Conservation (phyloP, 2,888 invertebrate species). For the Heteropelma amictum region DNA sequence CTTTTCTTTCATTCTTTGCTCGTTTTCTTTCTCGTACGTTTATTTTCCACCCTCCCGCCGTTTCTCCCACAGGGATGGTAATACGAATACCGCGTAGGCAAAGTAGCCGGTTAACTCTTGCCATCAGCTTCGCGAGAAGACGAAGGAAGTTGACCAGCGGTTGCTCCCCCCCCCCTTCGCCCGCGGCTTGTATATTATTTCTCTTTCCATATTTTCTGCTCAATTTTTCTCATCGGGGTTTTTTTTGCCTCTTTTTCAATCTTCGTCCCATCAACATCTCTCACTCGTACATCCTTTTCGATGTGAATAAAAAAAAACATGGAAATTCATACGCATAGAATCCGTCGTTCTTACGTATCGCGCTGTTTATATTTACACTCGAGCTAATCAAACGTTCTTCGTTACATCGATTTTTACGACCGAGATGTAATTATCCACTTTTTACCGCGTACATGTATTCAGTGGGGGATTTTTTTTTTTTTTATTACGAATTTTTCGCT, state of each 20-base stretch:
- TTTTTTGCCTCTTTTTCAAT: neutral
- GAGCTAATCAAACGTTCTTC: slow-evolving; percentile 39
- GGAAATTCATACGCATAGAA: neutral
- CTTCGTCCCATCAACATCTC: neutral
- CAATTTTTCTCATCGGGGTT: neutral
- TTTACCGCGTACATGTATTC: slow-evolving; percentile 30
- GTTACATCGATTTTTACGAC: slow-evolving; percentile 37
- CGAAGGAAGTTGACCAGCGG: slow-evolving; percentile 22
- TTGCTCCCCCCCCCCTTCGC: slow-evolving; percentile 8
- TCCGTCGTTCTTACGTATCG: no score
- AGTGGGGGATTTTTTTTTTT: neutral
- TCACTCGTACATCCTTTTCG: no score
- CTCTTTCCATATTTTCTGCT: neutral
- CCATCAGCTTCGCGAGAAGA: slow-evolving; percentile 11
- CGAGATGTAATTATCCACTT: slow-evolving; percentile 34
- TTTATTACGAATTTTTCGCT: neutral
- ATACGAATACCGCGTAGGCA: slow-evolving; percentile 53
- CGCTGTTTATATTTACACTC: slow-evolving; percentile 49
- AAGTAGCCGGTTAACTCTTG: slow-evolving; percentile 49
- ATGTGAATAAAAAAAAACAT: no score
- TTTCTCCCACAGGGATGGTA: neutral
- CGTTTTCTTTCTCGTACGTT: no score
- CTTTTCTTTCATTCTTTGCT: neutral
- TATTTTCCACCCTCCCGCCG: no score
- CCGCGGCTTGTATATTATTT: slow-evolving; percentile 4